phyloP scores from a whole-genome alignment of 1,140 invertebrate genomes.

The Piezodorus guildinii region DNA sequence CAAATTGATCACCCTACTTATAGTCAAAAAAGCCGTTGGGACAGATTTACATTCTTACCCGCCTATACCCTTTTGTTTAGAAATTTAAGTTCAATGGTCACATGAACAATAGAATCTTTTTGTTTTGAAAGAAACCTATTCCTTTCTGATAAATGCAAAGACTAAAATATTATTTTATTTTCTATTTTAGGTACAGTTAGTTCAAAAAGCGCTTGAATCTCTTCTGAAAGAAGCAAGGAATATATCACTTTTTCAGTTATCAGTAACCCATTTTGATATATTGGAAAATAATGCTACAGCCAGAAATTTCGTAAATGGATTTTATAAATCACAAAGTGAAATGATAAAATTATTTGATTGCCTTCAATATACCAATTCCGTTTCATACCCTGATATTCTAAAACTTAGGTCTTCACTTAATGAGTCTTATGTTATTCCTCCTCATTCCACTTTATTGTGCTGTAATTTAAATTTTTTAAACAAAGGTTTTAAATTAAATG shows the following conservation, averaged over 20 bases:
- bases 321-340: constrained; percentile 1
- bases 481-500: constrained; percentile 30
- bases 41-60: too few relatives aligned
- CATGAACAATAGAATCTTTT: neutral
- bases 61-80: too few relatives aligned
- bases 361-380: constrained; percentile 22
- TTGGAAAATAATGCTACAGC: constrained; percentile 22
- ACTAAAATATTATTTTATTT: neutral
- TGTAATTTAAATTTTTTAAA: constrained; percentile 36
- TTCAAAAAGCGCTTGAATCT: constrained; percentile 12
- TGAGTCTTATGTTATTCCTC: constrained; percentile 33
- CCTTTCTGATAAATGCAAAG: neutral
- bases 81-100: too few relatives aligned
- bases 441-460: constrained; percentile 39
- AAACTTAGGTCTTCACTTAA: constrained; percentile 17
- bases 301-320: constrained; percentile 12
- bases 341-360: neutral
- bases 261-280: constrained; percentile 7
- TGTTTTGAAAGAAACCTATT: neutral
- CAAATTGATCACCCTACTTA: too few relatives aligned
- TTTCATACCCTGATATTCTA: constrained; percentile 13
- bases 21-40: too few relatives aligned
- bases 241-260: constrained; percentile 6
- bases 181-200: constrained; percentile 18
- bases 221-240: constrained; percentile 12